Base-by-base conservation (phyloP, 2,888 invertebrate genomes). In the Dryomyza anilis region DNA sequence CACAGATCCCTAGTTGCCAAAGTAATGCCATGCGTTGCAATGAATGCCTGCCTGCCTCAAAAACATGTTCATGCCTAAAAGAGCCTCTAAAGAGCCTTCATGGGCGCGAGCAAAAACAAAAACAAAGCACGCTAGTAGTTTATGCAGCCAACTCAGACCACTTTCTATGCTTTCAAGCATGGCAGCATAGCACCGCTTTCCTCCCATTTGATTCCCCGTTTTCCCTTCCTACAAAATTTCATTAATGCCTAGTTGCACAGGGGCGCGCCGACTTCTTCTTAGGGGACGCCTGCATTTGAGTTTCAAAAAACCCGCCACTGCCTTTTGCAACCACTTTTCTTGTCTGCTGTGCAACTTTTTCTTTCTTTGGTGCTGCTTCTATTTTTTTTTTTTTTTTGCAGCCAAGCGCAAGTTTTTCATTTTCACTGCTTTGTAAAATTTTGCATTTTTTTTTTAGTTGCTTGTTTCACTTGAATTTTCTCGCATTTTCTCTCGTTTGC, bases 271-370 rank as follows among this genome's bases (percentile, higher is more conserved):
- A 6, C 43, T 57, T 14, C 10, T 57, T 43, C 48, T 16, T 23
- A 55, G 14, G 23, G 25, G 10, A 6, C 27, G 2, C 70, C 64
- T 66, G 63, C 63, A 66, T n/a, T n/a, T n/a, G n/a, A n/a, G n/a
- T n/a, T n/a, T n/a, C 63, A 68, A 66, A 36, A 63, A 74, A 69
- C 69, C 63, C 63, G 70, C 68, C 68, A 68, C 67, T 43, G 8
- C 43, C n/a, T 19, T 43, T 1, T 19, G 19, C 19, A 19, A 43
- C 43, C 19, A 16, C 16, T n/a, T n/a, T n/a, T n/a, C n/a, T n/a
- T n/a, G n/a, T n/a, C n/a, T n/a, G n/a, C n/a, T n/a, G n/a, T n/a
- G n/a, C 43, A 43, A 43, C 43, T 48, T 48, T 46, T 33, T 30
- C 19, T 46, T 48, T 21, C 14, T 48, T 30, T 46, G 23, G n/a